Conservation (phyloP, 2,797 vertebrate genomes). For the Agapornis canus region DNA sequence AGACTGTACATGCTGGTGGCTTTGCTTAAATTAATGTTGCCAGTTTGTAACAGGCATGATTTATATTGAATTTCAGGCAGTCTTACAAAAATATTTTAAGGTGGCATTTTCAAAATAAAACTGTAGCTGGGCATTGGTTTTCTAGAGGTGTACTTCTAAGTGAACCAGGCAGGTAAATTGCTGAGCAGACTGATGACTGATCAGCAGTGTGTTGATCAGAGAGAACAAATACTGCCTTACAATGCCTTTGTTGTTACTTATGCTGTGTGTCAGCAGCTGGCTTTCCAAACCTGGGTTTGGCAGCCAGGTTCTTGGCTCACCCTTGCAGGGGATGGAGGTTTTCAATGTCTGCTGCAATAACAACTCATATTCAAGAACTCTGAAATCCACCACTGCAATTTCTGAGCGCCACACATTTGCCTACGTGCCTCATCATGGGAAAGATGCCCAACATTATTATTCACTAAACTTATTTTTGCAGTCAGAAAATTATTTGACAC, state of each 20-base stretch:
- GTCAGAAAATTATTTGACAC: not conserved
- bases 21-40: slow-evolving; percentile 30
- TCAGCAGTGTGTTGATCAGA: not conserved
- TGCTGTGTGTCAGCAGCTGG: not conserved
- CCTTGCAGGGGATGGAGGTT: not conserved
- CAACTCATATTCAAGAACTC: not conserved
- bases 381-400: slow-evolving; percentile 29
- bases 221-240: not conserved
- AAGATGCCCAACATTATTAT: not conserved
- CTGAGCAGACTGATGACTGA: not conserved
- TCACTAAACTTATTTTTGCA: not conserved
- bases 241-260: not conserved
- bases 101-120: not conserved
- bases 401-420: not conserved
- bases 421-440: not conserved
- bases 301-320: not conserved
- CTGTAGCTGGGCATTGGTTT: not conserved
- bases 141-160: not conserved
- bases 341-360: not conserved
- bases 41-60: not conserved
- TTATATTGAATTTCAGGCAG: not conserved
- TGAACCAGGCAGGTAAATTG: not conserved
- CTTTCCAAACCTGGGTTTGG: not conserved
- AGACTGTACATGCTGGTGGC: not conserved
- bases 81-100: not conserved